phyloP scores from a whole-genome alignment of 2,113 vertebrate genomes.

The Zingel zingel region DNA sequence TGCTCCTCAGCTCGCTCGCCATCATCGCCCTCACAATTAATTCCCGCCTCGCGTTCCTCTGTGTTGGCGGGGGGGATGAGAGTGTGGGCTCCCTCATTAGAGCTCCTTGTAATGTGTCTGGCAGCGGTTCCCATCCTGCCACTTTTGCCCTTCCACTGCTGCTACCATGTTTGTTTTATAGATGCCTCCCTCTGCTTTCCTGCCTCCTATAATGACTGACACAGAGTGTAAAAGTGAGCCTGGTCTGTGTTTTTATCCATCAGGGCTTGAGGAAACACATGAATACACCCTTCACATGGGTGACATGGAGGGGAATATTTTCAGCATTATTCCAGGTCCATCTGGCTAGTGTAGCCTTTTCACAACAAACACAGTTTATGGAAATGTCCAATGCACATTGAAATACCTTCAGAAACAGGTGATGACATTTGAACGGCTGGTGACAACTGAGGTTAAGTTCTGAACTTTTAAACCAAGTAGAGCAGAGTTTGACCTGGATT shows the following conservation, averaged over 20 bases:
- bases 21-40: constrained; percentile 86
- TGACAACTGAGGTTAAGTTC: constrained; percentile 23
- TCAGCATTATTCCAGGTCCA: constrained; percentile 58
- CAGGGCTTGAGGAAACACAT: constrained; percentile 59
- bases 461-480: constrained; percentile 58
- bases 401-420: constrained; percentile 46
- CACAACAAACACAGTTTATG: constrained; percentile 44
- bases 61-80: constrained; percentile 59
- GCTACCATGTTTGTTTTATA: constrained; percentile 78
- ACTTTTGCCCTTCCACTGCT: constrained; percentile 79
- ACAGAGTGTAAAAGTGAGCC: constrained; percentile 50
- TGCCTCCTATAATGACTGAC: constrained; percentile 74
- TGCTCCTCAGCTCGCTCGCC: constrained; percentile 84
- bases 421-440: constrained; percentile 43
- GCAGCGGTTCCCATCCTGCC: constrained; percentile 82
- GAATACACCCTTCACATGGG: constrained; percentile 46
- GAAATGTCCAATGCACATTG: constrained; percentile 39
- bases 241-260: constrained; percentile 66
- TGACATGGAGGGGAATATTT: constrained; percentile 60
- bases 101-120: constrained; percentile 84
- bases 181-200: constrained; percentile 69
- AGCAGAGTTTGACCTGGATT: constrained; percentile 46
- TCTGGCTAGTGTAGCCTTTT: constrained; percentile 25
- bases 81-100: constrained; percentile 81
- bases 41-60: constrained; percentile 80